These are phyloP conservation scores for Amniataba percoides DNA, from an alignment of 2,797 vertebrate species.

Conservation along the genomic window DNA sequence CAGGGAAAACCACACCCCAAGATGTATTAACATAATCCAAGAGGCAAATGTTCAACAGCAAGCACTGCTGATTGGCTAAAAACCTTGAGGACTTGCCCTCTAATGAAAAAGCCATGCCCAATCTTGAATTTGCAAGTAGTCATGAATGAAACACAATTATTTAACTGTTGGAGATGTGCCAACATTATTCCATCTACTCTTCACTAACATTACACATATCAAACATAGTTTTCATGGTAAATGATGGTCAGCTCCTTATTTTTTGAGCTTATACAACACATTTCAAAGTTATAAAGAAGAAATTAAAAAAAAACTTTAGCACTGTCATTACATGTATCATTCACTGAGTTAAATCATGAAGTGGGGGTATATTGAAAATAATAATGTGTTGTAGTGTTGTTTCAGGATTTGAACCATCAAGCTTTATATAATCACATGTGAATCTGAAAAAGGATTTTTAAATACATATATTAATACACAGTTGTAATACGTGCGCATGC, in stretches of 20 bases:
- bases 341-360: neutral
- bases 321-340: neutral
- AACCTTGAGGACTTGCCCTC: constrained; percentile 58
- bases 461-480: constrained; percentile 8
- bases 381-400: neutral
- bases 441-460: neutral
- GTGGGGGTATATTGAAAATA: neutral
- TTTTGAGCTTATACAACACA: constrained; percentile 29
- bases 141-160: constrained; percentile 87
- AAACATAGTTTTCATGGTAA: constrained; percentile 9
- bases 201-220: neutral
- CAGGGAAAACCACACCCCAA: constrained; percentile 83
- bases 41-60: constrained; percentile 89
- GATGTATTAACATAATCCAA: constrained; percentile 86
- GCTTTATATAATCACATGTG: neutral
- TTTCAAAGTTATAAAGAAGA: constrained; percentile 1
- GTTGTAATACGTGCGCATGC: neutral
- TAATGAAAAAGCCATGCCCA: constrained; percentile 47
- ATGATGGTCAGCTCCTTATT: neutral
- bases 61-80: constrained; percentile 81
- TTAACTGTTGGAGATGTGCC: constrained; percentile 67
- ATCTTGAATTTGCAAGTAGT: constrained; percentile 56
- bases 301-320: neutral
- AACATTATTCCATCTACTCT: constrained; percentile 16
- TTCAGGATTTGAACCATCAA: neutral